Evolutionary conservation across 2,113 vertebrate genomes (phyloP), one percentile per base, ranked within the genome.

Genomic region (Mobula birostris): DNA sequence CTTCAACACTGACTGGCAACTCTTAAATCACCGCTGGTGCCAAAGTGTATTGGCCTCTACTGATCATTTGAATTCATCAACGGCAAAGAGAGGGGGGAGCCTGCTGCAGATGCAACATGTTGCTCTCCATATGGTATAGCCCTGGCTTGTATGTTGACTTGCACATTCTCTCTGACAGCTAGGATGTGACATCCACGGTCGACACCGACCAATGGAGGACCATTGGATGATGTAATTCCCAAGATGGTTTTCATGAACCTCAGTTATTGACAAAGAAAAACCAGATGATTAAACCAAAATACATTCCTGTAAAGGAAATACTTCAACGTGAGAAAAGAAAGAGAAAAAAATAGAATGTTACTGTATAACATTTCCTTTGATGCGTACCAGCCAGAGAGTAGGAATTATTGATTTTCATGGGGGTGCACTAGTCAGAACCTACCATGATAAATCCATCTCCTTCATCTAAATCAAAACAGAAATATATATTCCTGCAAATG

Each of bases 401-500:
- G 91, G 91, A 74, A 68, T 93, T 40, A 93, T 93, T 93, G 68
- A 74, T 93, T 93, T 93, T 48, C 21, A 74, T 56, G 91, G 74
- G 91, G 91, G 91, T 24, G 91, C 91, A 74, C 68, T 74, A 15
- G 68, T 40, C 90, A 24, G 36, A 32, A 40, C 32, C 21, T 72
- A 68, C 2, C 9, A 12, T 56, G 72, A 93, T 48, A 36, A 93
- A 93, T 93, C 74, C 21, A 93, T 74, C 68, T 93, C 36, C n/a
- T 56, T 32, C 68, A 74, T 74, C 91, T 27, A 93, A 93, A 93
- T 74, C 68, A 70, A 93, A 93, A 68, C 36, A 74, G 36, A 11
- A 40, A 74, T 93, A n/a, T 74, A 48, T 74, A 56, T 74, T 93
- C 21, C 36, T 27, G 11, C 14, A 27, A 36, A 74, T 74, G 40